Evolutionary conservation across 2,113 vertebrate species (phyloP).

Genomic region (Lynx canadensis): DNA sequence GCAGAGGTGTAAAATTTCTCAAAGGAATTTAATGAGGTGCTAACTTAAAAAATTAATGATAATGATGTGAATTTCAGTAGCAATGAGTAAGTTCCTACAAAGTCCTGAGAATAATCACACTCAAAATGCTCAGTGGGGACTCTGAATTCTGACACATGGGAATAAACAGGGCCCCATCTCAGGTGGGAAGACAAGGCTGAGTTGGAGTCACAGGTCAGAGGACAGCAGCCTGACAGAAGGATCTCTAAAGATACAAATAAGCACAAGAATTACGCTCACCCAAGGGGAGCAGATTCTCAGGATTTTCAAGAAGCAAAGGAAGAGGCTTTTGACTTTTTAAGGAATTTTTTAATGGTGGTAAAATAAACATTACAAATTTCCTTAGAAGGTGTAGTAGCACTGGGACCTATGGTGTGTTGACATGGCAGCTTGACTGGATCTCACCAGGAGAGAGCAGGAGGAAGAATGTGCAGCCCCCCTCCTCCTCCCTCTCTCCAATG

Average conservation of each 20-base stretch:
- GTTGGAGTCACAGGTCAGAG: neutral
- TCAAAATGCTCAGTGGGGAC: neutral
- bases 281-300: neutral
- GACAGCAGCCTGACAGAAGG: neutral
- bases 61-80: slow-evolving; percentile 51
- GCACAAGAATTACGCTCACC: neutral
- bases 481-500: neutral
- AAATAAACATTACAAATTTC: neutral
- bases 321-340: neutral
- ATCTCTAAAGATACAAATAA: neutral
- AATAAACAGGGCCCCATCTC: neutral
- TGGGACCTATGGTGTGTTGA: neutral
- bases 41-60: neutral
- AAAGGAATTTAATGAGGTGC: slow-evolving; percentile 60
- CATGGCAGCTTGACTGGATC: neutral
- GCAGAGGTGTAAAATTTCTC: slow-evolving; percentile 13
- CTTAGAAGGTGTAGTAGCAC: too few relatives aligned
- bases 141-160: neutral
- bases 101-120: neutral
- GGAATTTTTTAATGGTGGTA: neutral
- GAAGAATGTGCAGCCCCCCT: neutral
- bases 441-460: neutral
- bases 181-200: neutral
- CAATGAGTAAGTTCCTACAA: neutral
- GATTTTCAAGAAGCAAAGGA: neutral